Base-by-base conservation (phyloP, 2,113 vertebrate genomes). In the Dendrocopos noguchii region DNA sequence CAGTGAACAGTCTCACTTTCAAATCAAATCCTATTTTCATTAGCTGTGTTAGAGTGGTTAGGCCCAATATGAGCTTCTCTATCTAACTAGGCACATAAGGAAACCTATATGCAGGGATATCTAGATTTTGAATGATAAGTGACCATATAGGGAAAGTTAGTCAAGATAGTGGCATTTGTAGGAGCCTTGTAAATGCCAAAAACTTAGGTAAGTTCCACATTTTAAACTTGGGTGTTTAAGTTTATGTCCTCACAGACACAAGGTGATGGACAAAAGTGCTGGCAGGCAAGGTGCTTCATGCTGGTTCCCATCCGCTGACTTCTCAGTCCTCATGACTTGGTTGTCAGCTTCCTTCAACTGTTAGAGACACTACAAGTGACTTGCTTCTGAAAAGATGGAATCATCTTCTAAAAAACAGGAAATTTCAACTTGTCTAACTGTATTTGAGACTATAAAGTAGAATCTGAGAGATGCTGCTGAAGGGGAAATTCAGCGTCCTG, bases 401-500 rank as follows among this genome's bases (percentile, higher is more conserved):
- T 39, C 8, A 6, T 29, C 33, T 75, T 83, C 72, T 50, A n/a
- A 57, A 83, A 88, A 42, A 4, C 4, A 68, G 29, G 68, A 86
- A 86, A 86, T 28, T 71, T 44, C 24, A 75, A 27, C 12, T 75
- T 91, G n/a, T 59, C 53, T 44, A 50, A 31, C 28, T 75, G 29
- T 21, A 75, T 94, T 79, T 78, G 59, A 90, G 88, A 71, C 17
- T 6, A 59, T 27, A 80, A 90, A 75, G 36, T 14, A 67, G 39
- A 88, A 47, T 61, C 24, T 76, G 57, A 79, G 65, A 74, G 57
- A 72, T 31, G 34, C 39, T 80, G 85, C 76, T 87, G 79, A 92
- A 74, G 75, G 75, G 50, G 68, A 91, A 87, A 91, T 92, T 74
- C 60, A 84, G 39, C 81, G 90, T 87, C 81, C 82, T 77, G 68